These are phyloP conservation scores for Hymenopus coronatus DNA, from an alignment of 2,888 invertebrate genomes.

Conservation along the genomic window DNA sequence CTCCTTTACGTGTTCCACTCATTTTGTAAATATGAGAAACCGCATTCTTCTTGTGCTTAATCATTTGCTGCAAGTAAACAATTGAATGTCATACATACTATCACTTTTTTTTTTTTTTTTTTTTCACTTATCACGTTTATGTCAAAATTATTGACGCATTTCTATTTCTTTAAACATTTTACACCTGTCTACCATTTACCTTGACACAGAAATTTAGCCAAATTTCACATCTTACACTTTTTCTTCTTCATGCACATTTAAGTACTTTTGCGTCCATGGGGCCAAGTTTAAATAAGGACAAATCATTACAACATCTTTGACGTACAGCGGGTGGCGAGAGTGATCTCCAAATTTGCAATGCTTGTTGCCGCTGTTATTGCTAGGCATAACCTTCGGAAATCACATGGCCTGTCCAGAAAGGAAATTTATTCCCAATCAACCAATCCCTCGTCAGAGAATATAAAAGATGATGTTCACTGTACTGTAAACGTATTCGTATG, in stretches of 20 bases:
- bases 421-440: too few species aligned
- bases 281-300: background rate
- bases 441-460: too few species aligned
- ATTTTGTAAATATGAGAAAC: background rate
- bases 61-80: background rate
- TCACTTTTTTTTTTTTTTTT: background rate
- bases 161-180: background rate
- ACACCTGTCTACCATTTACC: background rate
- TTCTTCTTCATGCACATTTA: background rate
- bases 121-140: background rate
- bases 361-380: too few species aligned
- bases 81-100: background rate
- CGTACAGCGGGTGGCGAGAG: too few species aligned
- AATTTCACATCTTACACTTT: background rate
- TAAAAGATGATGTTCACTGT: too few species aligned
- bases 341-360: too few species aligned
- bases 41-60: background rate
- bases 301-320: background rate
- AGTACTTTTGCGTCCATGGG: background rate
- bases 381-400: too few species aligned
- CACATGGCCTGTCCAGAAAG: too few species aligned
- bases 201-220: background rate
- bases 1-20: background rate
- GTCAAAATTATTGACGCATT: background rate
- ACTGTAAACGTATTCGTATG: too few species aligned